Evolutionary conservation across 2,888 invertebrate genomes (phyloP), one percentile per base, ranked within the genome.

Genomic region (Hirtodrosophila trivittata): DNA sequence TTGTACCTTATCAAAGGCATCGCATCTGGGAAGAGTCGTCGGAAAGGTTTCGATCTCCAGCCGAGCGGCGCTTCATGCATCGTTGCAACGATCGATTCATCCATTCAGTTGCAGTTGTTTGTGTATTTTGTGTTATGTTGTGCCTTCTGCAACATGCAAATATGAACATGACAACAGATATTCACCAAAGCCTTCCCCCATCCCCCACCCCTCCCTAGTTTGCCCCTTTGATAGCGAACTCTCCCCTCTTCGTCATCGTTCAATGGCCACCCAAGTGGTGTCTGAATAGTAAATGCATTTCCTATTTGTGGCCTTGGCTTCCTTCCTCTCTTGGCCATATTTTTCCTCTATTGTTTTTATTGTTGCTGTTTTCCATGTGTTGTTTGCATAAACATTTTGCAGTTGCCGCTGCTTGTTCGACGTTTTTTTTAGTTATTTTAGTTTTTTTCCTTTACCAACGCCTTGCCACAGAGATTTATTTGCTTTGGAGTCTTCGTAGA

Each of bases 281-380:
- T 37, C 37, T 54, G 52, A 12, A 7, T 41, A 33, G 46, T 54
- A 63, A 51, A 35, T 74, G 57, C 51, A 75, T 64, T 84, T 82
- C 83, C 72, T 85, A 75, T 56, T 78, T 77, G 60, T 49, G 77
- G 81, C 75, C 82, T 86, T 83, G 83, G 80, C 66, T 76, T 69
- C 46, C 84, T 69, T 69, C 77, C 84, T 81, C 55, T 77, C 52
- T 71, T 49, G 28, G 46, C 59, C 46, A 43, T 30, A 30, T 26
- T 52, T 56, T 35, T 33, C n/a, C 28, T 33, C 18, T 16, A 26
- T 54, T 50, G 30, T 38, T 51, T 49, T 57, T 59, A 21, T 63
- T 49, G 7, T 43, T 32, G 12, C 39, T 35, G 35, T 7, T 62
- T 25, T 28, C 21, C 42, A 33, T 51, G 38, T 59, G 38, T 59